These are phyloP conservation scores for Dryomyza anilis DNA, from an alignment of 2,888 invertebrate species.

Conservation along the genomic window DNA sequence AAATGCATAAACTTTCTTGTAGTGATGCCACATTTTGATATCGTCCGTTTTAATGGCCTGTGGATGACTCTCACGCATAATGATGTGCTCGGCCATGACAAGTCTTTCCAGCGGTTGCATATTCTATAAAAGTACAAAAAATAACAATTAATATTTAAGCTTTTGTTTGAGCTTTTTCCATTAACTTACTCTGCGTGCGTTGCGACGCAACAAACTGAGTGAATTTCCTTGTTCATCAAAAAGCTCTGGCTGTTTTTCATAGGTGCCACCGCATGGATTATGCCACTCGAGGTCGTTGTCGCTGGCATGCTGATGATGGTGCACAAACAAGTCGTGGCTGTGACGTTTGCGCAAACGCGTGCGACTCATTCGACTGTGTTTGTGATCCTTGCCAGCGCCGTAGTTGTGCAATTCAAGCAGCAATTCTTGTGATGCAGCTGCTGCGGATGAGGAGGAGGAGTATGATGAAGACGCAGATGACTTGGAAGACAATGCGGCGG, in stretches of 20 bases:
- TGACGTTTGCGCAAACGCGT: conserved; percentile 44
- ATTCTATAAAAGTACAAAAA: conserved; percentile 33
- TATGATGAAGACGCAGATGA: conserved; percentile 1
- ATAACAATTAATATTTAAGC: background rate
- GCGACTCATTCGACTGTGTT: background rate
- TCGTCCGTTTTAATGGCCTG: conserved; percentile 41
- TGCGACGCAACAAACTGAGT: background rate
- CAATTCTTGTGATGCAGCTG: conserved; percentile 14
- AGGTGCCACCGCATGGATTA: conserved; percentile 53
- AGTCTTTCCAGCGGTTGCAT: conserved; percentile 35
- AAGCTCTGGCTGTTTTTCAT: conserved; percentile 20
- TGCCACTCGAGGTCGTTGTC: conserved; percentile 45
- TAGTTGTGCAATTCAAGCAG: background rate
- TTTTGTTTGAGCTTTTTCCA: background rate
- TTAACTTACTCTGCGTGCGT: conserved; percentile 26
- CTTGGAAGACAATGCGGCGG: too few species aligned
- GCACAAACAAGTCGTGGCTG: conserved; percentile 35
- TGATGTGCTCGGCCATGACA: conserved; percentile 35
- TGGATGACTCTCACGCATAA: conserved; percentile 9
- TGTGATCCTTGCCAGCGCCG: background rate
- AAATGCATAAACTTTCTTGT: conserved; percentile 49
- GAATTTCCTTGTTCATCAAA: too few species aligned
- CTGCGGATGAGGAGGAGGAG: conserved; percentile 28
- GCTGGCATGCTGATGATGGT: conserved; percentile 30
- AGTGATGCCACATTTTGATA: conserved; percentile 40